Percentiles rank a stretch among this genome's conserved stretches.
These are phyloP conservation scores for Fragum whitleyi DNA, from an alignment of 2,888 invertebrate genomes.

Conservation along the genomic window DNA sequence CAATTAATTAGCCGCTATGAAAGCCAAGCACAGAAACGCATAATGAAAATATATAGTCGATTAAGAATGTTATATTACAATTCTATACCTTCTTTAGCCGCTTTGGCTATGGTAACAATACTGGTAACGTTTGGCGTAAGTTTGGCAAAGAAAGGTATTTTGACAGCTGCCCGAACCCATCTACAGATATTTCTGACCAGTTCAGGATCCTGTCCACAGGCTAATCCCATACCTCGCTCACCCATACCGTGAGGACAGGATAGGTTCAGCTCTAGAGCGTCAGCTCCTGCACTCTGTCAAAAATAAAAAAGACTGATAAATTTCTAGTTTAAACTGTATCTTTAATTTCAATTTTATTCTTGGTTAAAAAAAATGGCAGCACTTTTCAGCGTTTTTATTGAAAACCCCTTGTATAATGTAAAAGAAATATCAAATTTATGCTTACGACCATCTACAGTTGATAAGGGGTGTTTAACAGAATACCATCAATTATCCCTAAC, in stretches of 20 bases:
- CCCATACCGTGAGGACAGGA: constrained; percentile 99
- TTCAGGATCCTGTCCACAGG: constrained; percentile 97
- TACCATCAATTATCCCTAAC: too few species aligned
- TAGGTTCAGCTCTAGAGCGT: constrained; percentile 97
- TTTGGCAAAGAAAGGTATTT: constrained; percentile 98
- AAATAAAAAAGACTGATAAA: too few species aligned
- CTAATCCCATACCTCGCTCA: constrained; percentile 98
- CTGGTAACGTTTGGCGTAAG: constrained; percentile 99
- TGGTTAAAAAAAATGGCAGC: too few species aligned
- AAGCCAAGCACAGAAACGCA: too few species aligned
- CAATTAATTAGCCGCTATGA: too few species aligned
- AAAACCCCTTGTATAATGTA: too few species aligned
- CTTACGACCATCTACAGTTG: too few species aligned
- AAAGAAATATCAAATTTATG: too few species aligned
- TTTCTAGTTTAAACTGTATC: not conserved
- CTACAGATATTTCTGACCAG: constrained; percentile 94
- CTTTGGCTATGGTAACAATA: constrained; percentile 94
- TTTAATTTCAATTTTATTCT: not conserved
- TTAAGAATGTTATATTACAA: too few species aligned
- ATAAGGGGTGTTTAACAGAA: too few species aligned
- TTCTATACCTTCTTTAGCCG: constrained; percentile 93
- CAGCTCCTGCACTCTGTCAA: constrained; percentile 90
- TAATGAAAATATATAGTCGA: too few species aligned
- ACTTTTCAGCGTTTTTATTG: too few species aligned
- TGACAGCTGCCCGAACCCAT: constrained; percentile 95